A percentile compares a stretch with the other conserved stretches of the same genome.
phyloP scores from a whole-genome alignment of 2,888 invertebrate species.

The Artemia sp. region DNA sequence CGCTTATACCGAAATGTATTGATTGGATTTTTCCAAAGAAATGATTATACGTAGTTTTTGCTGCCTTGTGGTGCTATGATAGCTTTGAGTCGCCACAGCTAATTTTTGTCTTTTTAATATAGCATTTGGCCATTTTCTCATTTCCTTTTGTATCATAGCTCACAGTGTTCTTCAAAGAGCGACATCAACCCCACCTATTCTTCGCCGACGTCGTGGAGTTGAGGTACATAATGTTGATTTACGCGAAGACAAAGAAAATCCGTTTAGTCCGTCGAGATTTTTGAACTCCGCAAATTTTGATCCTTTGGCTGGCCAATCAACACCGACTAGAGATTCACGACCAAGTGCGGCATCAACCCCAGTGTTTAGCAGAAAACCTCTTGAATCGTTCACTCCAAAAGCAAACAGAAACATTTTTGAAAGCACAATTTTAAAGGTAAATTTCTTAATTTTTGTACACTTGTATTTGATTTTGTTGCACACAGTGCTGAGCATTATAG shows the following conservation, averaged over 20 bases:
- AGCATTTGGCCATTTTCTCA: no score
- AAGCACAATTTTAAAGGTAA: no score
- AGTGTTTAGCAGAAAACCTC: constrained; percentile 1
- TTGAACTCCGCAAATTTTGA: background rate
- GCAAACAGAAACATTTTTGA: background rate
- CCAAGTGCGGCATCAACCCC: constrained; percentile 14
- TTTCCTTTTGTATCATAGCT: no score
- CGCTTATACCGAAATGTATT: no score
- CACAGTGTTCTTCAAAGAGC: background rate
- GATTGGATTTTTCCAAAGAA: no score
- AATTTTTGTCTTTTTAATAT: no score
- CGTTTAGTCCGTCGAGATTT: background rate
- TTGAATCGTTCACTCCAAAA: background rate
- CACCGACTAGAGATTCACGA: background rate
- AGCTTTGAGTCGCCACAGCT: no score
- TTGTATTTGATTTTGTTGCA: no score
- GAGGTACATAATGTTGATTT: background rate
- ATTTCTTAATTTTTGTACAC: no score
- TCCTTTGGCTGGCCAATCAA: constrained; percentile 5
- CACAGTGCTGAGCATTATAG: no score
- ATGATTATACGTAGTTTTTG: no score
- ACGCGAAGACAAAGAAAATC: background rate
- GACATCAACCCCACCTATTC: constrained; percentile 1
- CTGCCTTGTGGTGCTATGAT: no score
- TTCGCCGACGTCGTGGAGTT: background rate